Base-by-base conservation (phyloP, 2,888 invertebrate genomes). In the Sinelater perroti region DNA sequence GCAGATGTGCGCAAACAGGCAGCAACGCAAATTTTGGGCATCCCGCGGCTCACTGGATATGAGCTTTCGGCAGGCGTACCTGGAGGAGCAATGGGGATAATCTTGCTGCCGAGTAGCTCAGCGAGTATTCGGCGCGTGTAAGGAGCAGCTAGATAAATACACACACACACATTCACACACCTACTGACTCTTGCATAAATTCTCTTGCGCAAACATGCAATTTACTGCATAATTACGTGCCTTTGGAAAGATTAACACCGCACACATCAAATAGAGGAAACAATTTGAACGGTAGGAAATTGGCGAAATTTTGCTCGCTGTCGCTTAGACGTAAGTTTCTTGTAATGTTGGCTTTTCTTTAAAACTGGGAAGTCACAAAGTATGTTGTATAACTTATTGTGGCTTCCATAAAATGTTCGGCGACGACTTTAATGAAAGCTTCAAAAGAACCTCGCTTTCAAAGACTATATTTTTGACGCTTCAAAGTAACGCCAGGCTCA, bases 401-500 rank as follows among this genome's bases (percentile, higher is more conserved):
- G 42, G 56, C 45, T 52, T 24, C 35, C 36, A 26, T 30, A 45
- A 52, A 52, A 57, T 51, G 57, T 57, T 57, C 38, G 51, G 52
- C 44, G 33, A 53, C 35, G 52, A 45, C 52, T 58, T 49, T 54
- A 49, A 54, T 47, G 49, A 53, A 26, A 28, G 44, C 49, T 35
- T 58, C 52, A 58, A 58, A 58, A 47, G 40, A 36, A 38, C 44
- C 11, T 14, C 53, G 42, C 44, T 54, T n/a, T 54, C 44, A 47
- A 58, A 53, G 58, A 47, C 4, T 40, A 18, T 24, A 40, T 40
- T 10, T 40, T 24, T 40, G 14, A 5, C 35, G 35, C 14, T 16
- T 8, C 13, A 7, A 17, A 35, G 18, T 16, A 18, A 30, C 30
- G 3, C 30, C 14, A 35, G 16, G 2, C 30, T n/a, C 10, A 10